These are phyloP conservation scores for Steinernema carpocapsae DNA, from an alignment of 2,888 invertebrate species.

Conservation along the genomic window DNA sequence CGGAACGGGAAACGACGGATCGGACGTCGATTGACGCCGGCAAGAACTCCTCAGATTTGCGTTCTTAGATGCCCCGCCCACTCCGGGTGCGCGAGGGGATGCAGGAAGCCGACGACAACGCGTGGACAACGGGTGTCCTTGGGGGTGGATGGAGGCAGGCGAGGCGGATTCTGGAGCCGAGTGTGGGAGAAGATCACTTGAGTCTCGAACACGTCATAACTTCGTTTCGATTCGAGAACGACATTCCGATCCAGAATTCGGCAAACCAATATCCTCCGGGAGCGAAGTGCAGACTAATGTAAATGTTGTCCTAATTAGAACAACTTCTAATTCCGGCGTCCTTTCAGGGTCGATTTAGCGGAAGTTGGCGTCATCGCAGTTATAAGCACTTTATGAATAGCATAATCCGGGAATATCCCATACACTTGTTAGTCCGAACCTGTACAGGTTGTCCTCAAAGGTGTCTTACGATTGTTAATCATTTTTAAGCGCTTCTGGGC, in stretches of 20 bases:
- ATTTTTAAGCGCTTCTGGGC: too few species aligned
- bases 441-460: too few species aligned
- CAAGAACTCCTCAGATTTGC: not conserved
- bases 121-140: not conserved
- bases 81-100: not conserved
- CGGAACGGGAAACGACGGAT: not conserved
- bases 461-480: too few species aligned
- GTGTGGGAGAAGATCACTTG: not conserved
- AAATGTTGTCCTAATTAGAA: not conserved
- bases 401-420: too few species aligned
- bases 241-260: too few species aligned
- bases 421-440: too few species aligned
- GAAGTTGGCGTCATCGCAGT: too few species aligned
- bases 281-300: not conserved
- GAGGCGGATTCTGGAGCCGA: not conserved
- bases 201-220: too few species aligned
- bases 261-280: too few species aligned
- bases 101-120: constrained; percentile 32
- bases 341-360: not conserved
- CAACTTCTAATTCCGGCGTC: not conserved
- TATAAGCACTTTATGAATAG: too few species aligned
- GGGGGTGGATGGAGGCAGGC: not conserved
- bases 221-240: too few species aligned
- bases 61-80: not conserved
- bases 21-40: not conserved